Base-by-base conservation (phyloP, 2,797 vertebrate species). In the Sebastes minor region DNA sequence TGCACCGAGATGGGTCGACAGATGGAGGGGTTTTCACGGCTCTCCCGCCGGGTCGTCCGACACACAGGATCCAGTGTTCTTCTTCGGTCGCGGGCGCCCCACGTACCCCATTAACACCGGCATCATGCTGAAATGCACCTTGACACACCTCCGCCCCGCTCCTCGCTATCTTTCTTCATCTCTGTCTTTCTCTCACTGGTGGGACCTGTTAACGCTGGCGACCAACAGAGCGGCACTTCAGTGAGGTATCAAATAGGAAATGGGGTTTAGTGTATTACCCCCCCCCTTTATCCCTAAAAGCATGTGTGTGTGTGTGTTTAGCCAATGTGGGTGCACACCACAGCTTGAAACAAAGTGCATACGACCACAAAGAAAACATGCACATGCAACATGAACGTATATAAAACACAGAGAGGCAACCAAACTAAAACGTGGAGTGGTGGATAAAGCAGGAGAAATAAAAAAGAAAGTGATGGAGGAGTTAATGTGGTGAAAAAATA, bases 21-120 rank as follows among this genome's bases (percentile, higher is more conserved):
- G 80, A 78, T 57, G 79, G 82, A 86, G 86, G 86, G 76, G 72
- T 77, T 30, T 84, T 85, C 72, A 53, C 49, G n/a, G 71, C 68
- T 69, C 80, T 68, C 92, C 85, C 10, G 78, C 88, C 67, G 86
- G 67, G 78, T 18, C 55, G n/a, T 85, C 79, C 60, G 33, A 82
- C 81, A 95, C 91, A 95, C 91, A 93, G 86, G 86, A 72, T 71
- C 87, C 91, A 91, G 90, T 95, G 95, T 95, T 93, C 81, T 68
- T 73, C 78, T 42, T 89, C 85, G 73, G 83, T 89, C 74, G 78
- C 35, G 74, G 71, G 49, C 53, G 64, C 87, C 84, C 86, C 88
- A 73, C 23, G 85, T 78, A 77, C 81, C 91, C 86, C 90, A 94
- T 95, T 95, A 96, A 93, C 93, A 88, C 90, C 77, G 82, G 84